phyloP scores from a whole-genome alignment of 2,113 vertebrate species.

The Cinclus cinclus region DNA sequence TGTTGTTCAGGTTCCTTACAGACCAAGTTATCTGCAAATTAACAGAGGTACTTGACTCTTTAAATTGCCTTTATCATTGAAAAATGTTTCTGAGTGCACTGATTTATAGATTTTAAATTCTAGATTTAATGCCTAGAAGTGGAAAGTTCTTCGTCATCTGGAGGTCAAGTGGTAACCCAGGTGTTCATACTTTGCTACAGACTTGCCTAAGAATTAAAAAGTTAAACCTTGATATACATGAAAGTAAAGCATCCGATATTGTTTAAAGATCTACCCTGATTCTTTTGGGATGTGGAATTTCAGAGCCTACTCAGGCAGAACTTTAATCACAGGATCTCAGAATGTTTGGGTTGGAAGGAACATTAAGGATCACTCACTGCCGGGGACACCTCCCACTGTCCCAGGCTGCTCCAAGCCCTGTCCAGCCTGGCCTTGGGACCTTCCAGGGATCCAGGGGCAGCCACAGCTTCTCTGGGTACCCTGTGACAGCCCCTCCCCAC shows the following conservation, averaged over 20 bases:
- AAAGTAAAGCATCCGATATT: background rate
- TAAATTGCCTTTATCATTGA: too few species aligned
- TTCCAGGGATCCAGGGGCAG: background rate
- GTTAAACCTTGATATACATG: background rate
- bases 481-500: background rate
- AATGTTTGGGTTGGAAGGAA: background rate
- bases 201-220: background rate
- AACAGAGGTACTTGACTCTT: background rate
- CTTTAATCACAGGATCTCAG: background rate
- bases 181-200: background rate
- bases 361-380: accelerated
- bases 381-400: accelerated
- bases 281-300: background rate
- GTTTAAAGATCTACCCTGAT: background rate
- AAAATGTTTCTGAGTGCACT: background rate
- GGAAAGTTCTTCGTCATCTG: background rate
- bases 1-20: background rate
- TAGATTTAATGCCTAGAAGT: background rate
- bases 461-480: background rate
- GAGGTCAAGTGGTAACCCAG: background rate
- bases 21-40: background rate
- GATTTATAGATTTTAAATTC: background rate
- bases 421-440: accelerated
- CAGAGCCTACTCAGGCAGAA: background rate
- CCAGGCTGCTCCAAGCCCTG: accelerated